phyloP scores from a whole-genome alignment of 2,888 invertebrate species.

The Andricus quercusramuli region DNA sequence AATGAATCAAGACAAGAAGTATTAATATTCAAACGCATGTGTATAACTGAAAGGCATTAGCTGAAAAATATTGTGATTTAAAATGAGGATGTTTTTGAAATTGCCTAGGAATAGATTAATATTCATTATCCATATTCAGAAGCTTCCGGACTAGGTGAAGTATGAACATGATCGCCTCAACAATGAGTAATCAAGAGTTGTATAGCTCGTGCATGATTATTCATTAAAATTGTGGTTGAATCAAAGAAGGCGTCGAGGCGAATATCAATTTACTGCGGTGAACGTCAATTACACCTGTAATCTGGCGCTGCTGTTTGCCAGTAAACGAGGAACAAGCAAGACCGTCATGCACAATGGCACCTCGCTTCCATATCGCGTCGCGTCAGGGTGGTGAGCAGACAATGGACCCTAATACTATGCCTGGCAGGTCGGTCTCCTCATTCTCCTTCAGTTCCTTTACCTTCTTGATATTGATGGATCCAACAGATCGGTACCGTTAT shows the following conservation, averaged over 20 bases:
- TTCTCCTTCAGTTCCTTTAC: constrained; percentile 42
- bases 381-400: constrained; percentile 59
- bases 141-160: neutral
- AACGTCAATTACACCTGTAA: constrained; percentile 64
- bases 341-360: constrained; percentile 59
- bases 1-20: too few species aligned
- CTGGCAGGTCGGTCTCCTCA: constrained; percentile 52
- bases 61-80: too few species aligned
- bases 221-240: constrained; percentile 40
- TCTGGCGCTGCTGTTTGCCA: constrained; percentile 62
- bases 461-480: constrained; percentile 32
- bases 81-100: too few species aligned
- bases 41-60: too few species aligned
- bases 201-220: constrained; percentile 27
- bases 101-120: too few species aligned
- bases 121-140: neutral
- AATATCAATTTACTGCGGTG: constrained; percentile 57
- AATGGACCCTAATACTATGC: constrained; percentile 67
- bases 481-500: neutral
- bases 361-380: constrained; percentile 51
- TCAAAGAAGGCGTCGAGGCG: constrained; percentile 46
- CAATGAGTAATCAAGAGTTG: constrained; percentile 26
- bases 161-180: neutral
- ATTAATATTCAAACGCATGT: too few species aligned
- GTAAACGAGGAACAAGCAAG: constrained; percentile 58